Percentiles rank a stretch among this genome's conserved stretches.
These are phyloP conservation scores for Marmota flaviventris DNA, from an alignment of 2,113 vertebrate genomes.

Conservation along the genomic window DNA sequence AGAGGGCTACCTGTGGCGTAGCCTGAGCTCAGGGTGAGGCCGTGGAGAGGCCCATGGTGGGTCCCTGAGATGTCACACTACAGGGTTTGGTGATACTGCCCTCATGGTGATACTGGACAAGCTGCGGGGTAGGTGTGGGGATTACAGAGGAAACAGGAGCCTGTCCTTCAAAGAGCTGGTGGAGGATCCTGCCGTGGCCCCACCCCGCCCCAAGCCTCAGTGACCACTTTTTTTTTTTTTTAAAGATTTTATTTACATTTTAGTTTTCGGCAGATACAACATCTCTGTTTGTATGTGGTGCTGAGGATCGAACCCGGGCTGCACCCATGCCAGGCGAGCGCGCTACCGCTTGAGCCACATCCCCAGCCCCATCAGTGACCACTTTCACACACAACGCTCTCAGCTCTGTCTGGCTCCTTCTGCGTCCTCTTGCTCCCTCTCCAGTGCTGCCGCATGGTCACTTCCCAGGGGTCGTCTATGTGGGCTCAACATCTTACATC, in stretches of 20 bases:
- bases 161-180: fast-evolving
- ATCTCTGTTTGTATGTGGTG: too few relatives aligned
- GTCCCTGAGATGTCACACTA: not conserved
- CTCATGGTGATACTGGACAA: fast-evolving
- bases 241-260: too few relatives aligned
- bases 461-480: fast-evolving
- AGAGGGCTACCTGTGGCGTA: too few relatives aligned
- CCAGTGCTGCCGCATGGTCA: not conserved
- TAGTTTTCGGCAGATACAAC: too few relatives aligned
- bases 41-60: not conserved
- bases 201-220: fast-evolving
- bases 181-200: fast-evolving
- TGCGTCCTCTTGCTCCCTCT: not conserved
- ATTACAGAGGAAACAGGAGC: not conserved
- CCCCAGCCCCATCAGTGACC: too few relatives aligned
- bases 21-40: not conserved
- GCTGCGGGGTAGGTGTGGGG: not conserved
- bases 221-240: too few relatives aligned
- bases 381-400: fast-evolving
- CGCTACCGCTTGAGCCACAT: too few relatives aligned
- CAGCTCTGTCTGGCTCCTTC: too few relatives aligned
- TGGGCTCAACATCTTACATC: not conserved
- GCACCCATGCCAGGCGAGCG: too few relatives aligned
- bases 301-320: too few relatives aligned
- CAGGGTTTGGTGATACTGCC: too few relatives aligned